These are phyloP conservation scores for Dryadula phaetusa DNA, from an alignment of 2,888 invertebrate genomes.

Conservation along the genomic window DNA sequence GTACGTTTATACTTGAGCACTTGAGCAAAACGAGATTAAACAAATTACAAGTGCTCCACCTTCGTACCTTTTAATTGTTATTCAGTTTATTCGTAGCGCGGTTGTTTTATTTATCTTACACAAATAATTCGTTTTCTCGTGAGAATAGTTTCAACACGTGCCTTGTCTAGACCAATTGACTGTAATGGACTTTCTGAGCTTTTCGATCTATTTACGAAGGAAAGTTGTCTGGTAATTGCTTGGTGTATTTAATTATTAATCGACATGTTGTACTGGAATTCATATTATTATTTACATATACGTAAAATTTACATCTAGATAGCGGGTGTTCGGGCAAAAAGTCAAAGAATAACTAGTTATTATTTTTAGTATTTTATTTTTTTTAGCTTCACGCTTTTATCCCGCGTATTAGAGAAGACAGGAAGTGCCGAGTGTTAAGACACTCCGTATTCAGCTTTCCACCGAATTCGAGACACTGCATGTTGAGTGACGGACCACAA, in stretches of 20 bases:
- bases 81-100: conserved; percentile 62
- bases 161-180: conserved; percentile 75
- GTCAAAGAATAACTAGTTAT: too few relatives aligned
- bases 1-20: not conserved
- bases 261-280: not conserved
- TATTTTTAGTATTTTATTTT: too few relatives aligned
- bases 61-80: conserved; percentile 65
- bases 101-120: conserved; percentile 73
- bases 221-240: conserved; percentile 35
- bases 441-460: too few relatives aligned
- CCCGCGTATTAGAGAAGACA: too few relatives aligned
- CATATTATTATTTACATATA: too few relatives aligned
- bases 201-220: conserved; percentile 43
- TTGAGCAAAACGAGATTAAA: conserved; percentile 18
- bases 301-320: too few relatives aligned
- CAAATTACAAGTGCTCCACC: conserved; percentile 39
- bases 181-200: conserved; percentile 74
- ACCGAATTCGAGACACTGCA: too few relatives aligned
- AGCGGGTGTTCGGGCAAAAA: too few relatives aligned
- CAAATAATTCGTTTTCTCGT: conserved; percentile 79
- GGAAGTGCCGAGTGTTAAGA: too few relatives aligned
- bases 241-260: conserved; percentile 23
- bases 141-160: conserved; percentile 81
- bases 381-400: too few relatives aligned
- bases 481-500: too few relatives aligned